Percentiles rank a stretch among this genome's conserved stretches.
Evolutionary conservation across 2,888 invertebrate species (phyloP).

Genomic region (Lampropteryx suffumata): DNA sequence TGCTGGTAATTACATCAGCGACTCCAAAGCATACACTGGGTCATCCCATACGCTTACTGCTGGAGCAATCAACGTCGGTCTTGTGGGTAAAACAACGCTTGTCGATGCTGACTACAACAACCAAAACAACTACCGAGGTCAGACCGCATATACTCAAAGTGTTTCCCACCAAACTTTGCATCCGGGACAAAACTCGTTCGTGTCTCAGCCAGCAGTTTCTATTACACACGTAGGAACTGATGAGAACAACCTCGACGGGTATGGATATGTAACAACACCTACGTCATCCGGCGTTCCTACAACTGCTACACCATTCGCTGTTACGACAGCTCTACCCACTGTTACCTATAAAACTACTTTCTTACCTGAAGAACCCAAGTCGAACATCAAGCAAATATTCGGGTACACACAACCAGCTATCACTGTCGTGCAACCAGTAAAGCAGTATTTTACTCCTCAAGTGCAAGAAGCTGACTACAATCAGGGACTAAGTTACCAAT

Average conservation of each 20-base stretch:
- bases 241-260: conserved; percentile 61
- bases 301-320: conserved; percentile 67
- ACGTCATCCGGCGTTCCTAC: conserved; percentile 72
- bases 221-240: conserved; percentile 69
- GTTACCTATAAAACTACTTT: conserved; percentile 66
- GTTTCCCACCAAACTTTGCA: conserved; percentile 46
- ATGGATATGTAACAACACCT: conserved; percentile 65
- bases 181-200: conserved; percentile 53
- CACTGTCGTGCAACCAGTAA: conserved; percentile 68
- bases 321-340: conserved; percentile 62
- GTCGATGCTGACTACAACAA: conserved; percentile 62
- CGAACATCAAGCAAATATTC: conserved; percentile 71
- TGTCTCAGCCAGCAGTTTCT: conserved; percentile 65
- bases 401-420: conserved; percentile 70
- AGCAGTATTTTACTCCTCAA: conserved; percentile 51
- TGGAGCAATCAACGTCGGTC: conserved; percentile 73
- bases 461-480: conserved; percentile 55
- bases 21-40: conserved; percentile 61
- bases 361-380: conserved; percentile 65
- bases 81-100: conserved; percentile 76
- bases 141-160: conserved; percentile 43
- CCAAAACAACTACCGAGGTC: conserved; percentile 49
- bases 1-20: conserved; percentile 59
- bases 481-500: conserved; percentile 56
- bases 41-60: conserved; percentile 70